Evolutionary conservation across 2,113 vertebrate species (phyloP), one percentile per base, ranked within the genome.

Genomic region (Callocephalon fimbriatum): DNA sequence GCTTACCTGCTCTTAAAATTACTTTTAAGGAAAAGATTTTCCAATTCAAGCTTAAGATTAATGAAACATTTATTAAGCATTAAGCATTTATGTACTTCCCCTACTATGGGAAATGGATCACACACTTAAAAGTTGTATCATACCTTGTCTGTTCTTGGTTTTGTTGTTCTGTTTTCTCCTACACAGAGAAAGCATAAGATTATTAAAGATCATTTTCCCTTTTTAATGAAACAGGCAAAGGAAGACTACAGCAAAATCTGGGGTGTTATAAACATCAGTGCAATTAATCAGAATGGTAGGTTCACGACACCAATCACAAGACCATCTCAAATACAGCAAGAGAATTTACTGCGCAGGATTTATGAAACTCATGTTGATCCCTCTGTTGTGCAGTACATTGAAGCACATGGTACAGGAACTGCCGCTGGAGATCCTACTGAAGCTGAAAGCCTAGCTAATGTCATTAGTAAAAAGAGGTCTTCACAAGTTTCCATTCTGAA

Each of bases 331-430:
- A 58, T 5, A 8, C 98, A 98, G 93, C 99, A 99, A 90, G 97
- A 99, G 78, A 97, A 98, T 22, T 96, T 99, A 21, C 95, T 99
- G 65, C 95, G 71, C 47, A 97, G 96, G 78, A 97, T 98, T 96
- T 99, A 99, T 93, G 98, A 80, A 21, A 59, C 42, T 37, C 90
- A 13, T 21, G 90, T 97, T 15, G 97, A 99, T 87, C 94, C 98
- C 17, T 96, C 92, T 8, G 65, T 96, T 62, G 95, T 99, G 42
- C 98, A 99, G 77, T 99, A 99, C 90, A 70, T 99, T 56, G 98
- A 99, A 88, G 98, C 98, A 27, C 98, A 99, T 4, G 98, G 99
- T 75, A 99, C 98, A 71, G 98, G 99, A 95, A 99, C 98, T 20
- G 90, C 97, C 16, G 97, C 92, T 38, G 99, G 98, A 90, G 99